These are phyloP conservation scores for Unio pictorum DNA, from an alignment of 2,888 invertebrate genomes.

Conservation along the genomic window DNA sequence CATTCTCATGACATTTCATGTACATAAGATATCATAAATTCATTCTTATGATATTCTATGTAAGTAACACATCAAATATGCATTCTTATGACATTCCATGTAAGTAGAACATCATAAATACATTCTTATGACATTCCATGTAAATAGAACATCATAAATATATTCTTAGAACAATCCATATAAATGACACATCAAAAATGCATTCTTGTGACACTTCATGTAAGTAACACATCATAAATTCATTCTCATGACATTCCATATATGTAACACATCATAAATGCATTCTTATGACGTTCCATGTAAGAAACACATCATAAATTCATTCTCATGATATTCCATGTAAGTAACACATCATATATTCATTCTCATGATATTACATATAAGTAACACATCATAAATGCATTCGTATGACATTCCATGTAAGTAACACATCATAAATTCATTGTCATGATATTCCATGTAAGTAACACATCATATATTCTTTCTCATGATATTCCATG, in stretches of 20 bases:
- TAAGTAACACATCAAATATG: neutral
- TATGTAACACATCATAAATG: too few relatives aligned
- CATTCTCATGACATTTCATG: slow-evolving; percentile 8
- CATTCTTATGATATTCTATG: neutral
- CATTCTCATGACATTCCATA: too few relatives aligned
- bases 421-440: slow-evolving; percentile 19
- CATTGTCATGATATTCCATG: slow-evolving; percentile 8
- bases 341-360: slow-evolving; percentile 18
- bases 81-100: slow-evolving; percentile 8
- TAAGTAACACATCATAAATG: slow-evolving; percentile 19
- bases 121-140: slow-evolving; percentile 8
- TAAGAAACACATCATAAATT: slow-evolving; percentile 18
- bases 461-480: slow-evolving; percentile 19
- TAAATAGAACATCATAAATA: slow-evolving; percentile 20
- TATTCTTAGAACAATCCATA: slow-evolving; percentile 7
- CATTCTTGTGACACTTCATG: slow-evolving; percentile 7
- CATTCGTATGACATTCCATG: slow-evolving; percentile 8
- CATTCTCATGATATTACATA: slow-evolving; percentile 7
- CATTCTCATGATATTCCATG: too few relatives aligned
- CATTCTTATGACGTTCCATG: too few relatives aligned
- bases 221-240: slow-evolving; percentile 19
- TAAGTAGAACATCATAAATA: slow-evolving; percentile 20
- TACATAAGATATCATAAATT: slow-evolving; percentile 18
- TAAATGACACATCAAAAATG: slow-evolving; percentile 18
- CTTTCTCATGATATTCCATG: slow-evolving; percentile 8